Evolutionary conservation across 2,888 invertebrate species (phyloP).

Genomic region (Caenorhabditis wallacei): DNA sequence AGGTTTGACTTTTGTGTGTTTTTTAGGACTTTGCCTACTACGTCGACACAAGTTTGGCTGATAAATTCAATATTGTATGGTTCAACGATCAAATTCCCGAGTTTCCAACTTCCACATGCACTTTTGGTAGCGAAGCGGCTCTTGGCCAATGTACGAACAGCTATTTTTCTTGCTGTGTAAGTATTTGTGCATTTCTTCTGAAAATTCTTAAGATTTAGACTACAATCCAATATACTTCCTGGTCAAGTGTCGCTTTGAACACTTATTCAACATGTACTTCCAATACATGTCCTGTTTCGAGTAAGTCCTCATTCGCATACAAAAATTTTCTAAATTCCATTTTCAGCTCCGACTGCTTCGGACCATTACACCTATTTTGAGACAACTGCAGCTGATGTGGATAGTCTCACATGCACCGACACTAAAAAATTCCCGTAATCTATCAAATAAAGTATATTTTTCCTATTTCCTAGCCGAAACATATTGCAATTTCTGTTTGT

Average conservation of each 20-base stretch:
- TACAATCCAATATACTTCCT: constrained; percentile 47
- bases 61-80: constrained; percentile 58
- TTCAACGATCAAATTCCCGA: constrained; percentile 47
- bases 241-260: constrained; percentile 54
- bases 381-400: constrained; percentile 59
- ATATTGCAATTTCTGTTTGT: not conserved
- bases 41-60: constrained; percentile 60
- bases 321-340: not conserved
- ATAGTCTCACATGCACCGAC: constrained; percentile 60
- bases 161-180: constrained; percentile 62
- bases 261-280: constrained; percentile 44
- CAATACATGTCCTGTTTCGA: constrained; percentile 19
- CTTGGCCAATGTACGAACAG: constrained; percentile 40
- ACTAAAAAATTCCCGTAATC: constrained; percentile 57
- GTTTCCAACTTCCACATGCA: constrained; percentile 53
- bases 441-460: constrained; percentile 9
- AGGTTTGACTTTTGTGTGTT: too few relatives aligned
- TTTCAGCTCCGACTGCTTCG: constrained; percentile 27
- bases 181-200: not conserved
- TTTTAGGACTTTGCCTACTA: constrained; percentile 63
- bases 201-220: constrained; percentile 24
- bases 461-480: not conserved
- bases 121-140: constrained; percentile 31
- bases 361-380: constrained; percentile 61
- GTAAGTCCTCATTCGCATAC: constrained; percentile 12